Evolutionary conservation across 2,888 invertebrate genomes (phyloP).

Genomic region (Actias luna): DNA sequence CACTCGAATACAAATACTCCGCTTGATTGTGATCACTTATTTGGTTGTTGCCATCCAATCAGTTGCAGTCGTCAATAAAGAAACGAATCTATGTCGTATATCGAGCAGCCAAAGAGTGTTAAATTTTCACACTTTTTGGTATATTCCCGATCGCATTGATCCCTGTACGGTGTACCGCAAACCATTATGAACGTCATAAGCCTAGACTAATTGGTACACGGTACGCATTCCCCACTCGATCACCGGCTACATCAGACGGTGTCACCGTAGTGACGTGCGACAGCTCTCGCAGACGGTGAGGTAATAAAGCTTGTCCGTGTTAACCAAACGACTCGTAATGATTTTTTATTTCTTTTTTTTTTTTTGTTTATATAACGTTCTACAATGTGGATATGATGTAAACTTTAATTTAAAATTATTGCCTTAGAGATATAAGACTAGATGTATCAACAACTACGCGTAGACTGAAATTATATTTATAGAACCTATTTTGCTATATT

Average conservation of each 20-base stretch:
- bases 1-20: too few species aligned
- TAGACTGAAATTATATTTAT: too few species aligned
- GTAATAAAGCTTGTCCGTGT: conserved; percentile 56
- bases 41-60: too few species aligned
- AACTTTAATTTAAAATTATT: neutral
- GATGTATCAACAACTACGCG: too few species aligned
- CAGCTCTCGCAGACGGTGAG: conserved; percentile 35
- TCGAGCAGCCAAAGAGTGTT: neutral
- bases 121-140: neutral
- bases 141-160: neutral
- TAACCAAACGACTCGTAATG: conserved; percentile 57
- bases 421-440: neutral
- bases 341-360: conserved; percentile 51
- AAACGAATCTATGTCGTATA: too few species aligned
- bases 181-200: neutral
- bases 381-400: conserved; percentile 31
- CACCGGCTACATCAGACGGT: conserved; percentile 4
- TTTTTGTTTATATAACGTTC: conserved; percentile 30
- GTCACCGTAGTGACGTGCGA: conserved; percentile 26
- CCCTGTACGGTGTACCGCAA: neutral
- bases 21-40: too few species aligned
- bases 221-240: neutral
- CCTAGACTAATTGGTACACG: conserved; percentile 8
- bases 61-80: too few species aligned
- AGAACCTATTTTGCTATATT: too few species aligned